Percentiles rank a stretch among this genome's conserved stretches.
Conservation (phyloP, 2,797 vertebrate genomes). For the Helicolenus hilgendorfi region DNA sequence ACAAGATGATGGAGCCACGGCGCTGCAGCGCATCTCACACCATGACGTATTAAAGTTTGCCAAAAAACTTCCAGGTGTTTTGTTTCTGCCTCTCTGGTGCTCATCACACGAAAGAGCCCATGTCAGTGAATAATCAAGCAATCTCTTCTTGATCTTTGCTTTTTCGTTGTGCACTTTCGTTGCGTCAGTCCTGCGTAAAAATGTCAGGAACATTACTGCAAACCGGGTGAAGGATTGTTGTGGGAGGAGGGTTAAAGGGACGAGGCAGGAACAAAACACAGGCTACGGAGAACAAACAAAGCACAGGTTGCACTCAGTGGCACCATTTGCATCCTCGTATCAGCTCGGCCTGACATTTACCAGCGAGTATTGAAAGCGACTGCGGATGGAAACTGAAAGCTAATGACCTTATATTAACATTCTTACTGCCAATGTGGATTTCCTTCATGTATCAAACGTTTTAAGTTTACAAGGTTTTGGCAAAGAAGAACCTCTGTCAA, state of each 20-base stretch:
- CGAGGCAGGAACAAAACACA: constrained; percentile 38
- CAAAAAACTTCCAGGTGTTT: constrained; percentile 50
- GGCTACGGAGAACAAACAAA: constrained; percentile 30
- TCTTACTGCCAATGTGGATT: constrained; percentile 8
- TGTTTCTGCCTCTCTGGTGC: constrained; percentile 21
- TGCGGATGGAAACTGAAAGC: constrained; percentile 30
- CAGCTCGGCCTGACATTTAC: constrained; percentile 70
- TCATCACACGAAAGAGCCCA: constrained; percentile 56
- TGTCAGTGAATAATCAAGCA: constrained; percentile 63
- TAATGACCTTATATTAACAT: constrained; percentile 37
- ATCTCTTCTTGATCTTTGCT: constrained; percentile 62
- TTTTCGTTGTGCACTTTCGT: constrained; percentile 3
- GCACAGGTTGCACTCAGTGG: constrained; percentile 8
- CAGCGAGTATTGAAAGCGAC: background rate
- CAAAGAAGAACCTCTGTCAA: background rate
- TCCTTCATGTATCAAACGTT: constrained; percentile 7
- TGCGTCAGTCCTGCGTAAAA: constrained; percentile 57
- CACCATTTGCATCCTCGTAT: constrained; percentile 37
- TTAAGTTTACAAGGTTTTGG: background rate
- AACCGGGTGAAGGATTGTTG: constrained; percentile 37
- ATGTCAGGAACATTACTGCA: constrained; percentile 64
- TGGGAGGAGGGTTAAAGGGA: constrained; percentile 57
- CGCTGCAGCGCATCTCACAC: constrained; percentile 33
- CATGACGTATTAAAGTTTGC: constrained; percentile 24
- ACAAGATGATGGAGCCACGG: constrained; percentile 44